These are phyloP conservation scores for Strix uralensis DNA, from an alignment of 2,113 vertebrate genomes.

Conservation along the genomic window DNA sequence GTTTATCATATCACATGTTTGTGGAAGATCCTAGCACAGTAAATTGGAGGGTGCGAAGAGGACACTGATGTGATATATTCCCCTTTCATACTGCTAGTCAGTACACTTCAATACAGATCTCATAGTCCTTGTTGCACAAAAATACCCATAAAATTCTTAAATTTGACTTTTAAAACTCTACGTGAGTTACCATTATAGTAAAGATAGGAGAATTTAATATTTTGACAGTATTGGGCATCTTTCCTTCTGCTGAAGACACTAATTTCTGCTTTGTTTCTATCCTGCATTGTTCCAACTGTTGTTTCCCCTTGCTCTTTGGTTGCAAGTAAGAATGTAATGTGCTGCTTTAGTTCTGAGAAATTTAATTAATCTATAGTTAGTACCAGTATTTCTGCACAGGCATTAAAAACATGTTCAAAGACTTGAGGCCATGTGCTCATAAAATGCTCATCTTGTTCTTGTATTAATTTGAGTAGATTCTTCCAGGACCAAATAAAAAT, in stretches of 20 bases:
- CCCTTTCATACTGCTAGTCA: not conserved
- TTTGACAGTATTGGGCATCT: not conserved
- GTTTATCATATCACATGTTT: fast-evolving
- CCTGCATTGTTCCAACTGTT: not conserved
- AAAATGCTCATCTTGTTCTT: not conserved
- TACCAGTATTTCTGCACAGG: not conserved
- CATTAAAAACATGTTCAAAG: not conserved
- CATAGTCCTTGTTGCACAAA: not conserved
- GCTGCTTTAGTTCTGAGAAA: not conserved
- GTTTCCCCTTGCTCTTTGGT: not conserved
- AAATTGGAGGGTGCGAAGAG: not conserved
- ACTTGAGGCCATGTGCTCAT: not conserved
- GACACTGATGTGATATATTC: not conserved
- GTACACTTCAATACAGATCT: not conserved
- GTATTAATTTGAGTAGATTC: not conserved
- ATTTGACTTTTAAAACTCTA: not conserved
- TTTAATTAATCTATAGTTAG: not conserved
- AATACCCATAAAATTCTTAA: not conserved
- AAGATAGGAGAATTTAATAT: not conserved
- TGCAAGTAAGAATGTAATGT: not conserved
- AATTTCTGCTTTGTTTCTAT: not conserved
- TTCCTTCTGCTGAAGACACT: not conserved
- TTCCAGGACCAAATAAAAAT: not conserved
- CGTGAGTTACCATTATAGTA: not conserved
- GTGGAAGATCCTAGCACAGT: not conserved